Base-by-base conservation (phyloP, 1,140 invertebrate genomes). In the Sitodiplosis mosellana region DNA sequence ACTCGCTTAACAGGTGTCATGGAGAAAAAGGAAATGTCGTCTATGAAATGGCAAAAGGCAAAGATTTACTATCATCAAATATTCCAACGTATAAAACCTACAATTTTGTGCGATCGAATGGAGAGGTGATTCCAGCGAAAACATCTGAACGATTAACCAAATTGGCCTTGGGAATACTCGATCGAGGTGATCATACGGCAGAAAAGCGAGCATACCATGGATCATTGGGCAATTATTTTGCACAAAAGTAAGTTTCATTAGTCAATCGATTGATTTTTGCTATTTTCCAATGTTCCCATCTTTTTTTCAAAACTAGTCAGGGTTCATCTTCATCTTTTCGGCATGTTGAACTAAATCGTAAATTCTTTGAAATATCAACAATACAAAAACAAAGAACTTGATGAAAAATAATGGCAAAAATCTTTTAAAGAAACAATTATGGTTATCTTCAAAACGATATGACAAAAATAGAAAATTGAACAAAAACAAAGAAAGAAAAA, bases 11-110 rank as follows among this genome's bases (percentile, higher is more conserved):
- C 49, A 68, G 67, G 67, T 74, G 87, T 53, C 87, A 91, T 55
- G 87, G 87, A 12, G 75, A 87, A 59, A 65, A 75, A 49, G 71
- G 66, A 17, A 85, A 89, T 65, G 56, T 70, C 10, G 75, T 83
- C 1, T 86, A 72, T 56, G 61, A 80, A 46, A 54, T 78, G 34
- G 77, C 77, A 0, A 73, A 74, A 45, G 66, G 72, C 34, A 53
- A 73, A 11, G 60, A 70, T 53, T 52, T 80, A 2, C 53, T 79
- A 7, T 65, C 64, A 15, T 52, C 52, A 47, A 55, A 55, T 0
- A 53, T 52, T n/a, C 46, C 21, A 7, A 49, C 63, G 42, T 55
- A 56, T 15, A 52, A 56, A 14, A 58, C 53, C 44, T 58, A 55
- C 46, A 54, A 58, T 33, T 69, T 66, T 55, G 56, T 64, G 21